Base-by-base conservation (phyloP, 2,797 vertebrate species). In the Octomys mimax region DNA sequence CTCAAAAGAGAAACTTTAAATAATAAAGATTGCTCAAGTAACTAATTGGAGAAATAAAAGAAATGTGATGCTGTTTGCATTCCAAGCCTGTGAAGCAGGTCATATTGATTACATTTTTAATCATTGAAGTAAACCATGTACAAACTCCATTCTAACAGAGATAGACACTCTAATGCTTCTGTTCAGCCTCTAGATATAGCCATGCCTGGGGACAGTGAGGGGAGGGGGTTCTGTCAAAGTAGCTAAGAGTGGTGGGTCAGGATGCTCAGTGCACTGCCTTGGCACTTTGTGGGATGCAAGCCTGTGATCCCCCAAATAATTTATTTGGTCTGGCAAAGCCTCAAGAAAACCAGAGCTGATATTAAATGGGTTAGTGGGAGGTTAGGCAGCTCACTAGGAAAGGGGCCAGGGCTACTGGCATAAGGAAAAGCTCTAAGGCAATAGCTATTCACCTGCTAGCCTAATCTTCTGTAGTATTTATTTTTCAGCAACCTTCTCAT, bases 31-130 rank as follows among this genome's bases (percentile, higher is more conserved):
- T 39, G 49, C 36, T 96, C 93, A 93, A 92, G 97, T 94, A 94
- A 89, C 95, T 96, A 96, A 94, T 82, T 89, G 49, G 54, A 94
- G 93, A 89, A 96, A 96, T 80, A 83, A 96, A 95, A 95, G 94
- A 94, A 94, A 96, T 71, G 62, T 71, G 80, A 90, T 2, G 4
- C 59, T 87, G 77, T 96, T 91, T 95, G 77, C 59, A 94, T 95
- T 87, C 87, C 87, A 73, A 82, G n/a, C 92, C 85, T 42, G 77
- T 28, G 66, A 92, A 86, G 78, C 77, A 57, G 77, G 54, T 89
- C 54, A 52, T n/a, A 84, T 46, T 57, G 93, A 82, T 85, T 77
- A 59, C 54, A 68, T 52, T 92, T 95, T 92, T 66, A 96, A 94
- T 92, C 77, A 87, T 0, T 94, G 79, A 89, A 87, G 77, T 71